These are phyloP conservation scores for Aphis gossypii DNA, from an alignment of 1,140 invertebrate species.

Conservation along the genomic window DNA sequence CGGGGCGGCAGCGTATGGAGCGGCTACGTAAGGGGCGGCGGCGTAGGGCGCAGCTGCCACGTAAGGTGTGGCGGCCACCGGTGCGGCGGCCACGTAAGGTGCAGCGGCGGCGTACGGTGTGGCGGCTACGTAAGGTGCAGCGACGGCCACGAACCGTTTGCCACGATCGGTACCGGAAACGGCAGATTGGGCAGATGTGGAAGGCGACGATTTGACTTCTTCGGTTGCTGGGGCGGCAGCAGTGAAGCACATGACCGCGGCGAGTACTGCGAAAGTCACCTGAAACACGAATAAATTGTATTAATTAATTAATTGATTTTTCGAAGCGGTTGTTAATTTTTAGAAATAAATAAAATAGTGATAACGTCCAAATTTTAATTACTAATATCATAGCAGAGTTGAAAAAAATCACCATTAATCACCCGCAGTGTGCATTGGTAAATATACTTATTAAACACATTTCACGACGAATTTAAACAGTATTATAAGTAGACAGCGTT, in stretches of 20 bases:
- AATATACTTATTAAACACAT: too few relatives aligned
- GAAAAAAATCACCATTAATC: too few relatives aligned
- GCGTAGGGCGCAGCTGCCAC: conserved; percentile 12
- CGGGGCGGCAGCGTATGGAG: conserved; percentile 15
- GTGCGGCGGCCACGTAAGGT: conserved; percentile 4
- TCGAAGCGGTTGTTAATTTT: too few relatives aligned
- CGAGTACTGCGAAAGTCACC: conserved; percentile 45
- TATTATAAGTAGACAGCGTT: too few relatives aligned
- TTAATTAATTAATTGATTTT: too few relatives aligned
- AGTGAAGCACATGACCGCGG: conserved; percentile 7
- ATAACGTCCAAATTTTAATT: too few relatives aligned
- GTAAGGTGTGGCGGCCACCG: not conserved
- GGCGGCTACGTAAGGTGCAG: not conserved
- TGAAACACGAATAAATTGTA: not conserved
- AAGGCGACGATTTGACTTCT: not conserved
- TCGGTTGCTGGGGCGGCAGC: not conserved
- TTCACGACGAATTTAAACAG: too few relatives aligned
- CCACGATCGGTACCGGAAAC: not conserved
- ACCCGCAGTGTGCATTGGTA: too few relatives aligned
- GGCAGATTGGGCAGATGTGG: not conserved
- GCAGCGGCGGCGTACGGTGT: not conserved
- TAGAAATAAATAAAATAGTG: too few relatives aligned
- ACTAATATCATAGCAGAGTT: too few relatives aligned
- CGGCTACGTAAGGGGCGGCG: conserved; percentile 12
- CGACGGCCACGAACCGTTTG: not conserved